phyloP scores from a whole-genome alignment of 2,888 invertebrate genomes.

The Apamea sordens region DNA sequence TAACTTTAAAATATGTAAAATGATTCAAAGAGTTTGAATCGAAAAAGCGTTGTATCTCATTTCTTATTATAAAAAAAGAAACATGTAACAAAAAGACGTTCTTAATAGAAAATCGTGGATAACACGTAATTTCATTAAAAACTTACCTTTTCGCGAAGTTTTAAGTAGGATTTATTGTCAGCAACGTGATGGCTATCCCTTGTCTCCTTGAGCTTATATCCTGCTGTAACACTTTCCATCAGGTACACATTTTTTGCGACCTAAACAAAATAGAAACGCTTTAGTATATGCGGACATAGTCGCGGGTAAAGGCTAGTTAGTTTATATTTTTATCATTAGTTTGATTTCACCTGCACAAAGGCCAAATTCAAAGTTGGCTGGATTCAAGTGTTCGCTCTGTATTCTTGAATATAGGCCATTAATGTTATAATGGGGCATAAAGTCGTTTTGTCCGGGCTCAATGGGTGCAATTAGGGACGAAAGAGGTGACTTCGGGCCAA shows the following conservation, averaged over 20 bases:
- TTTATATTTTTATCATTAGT: slow-evolving; percentile 1
- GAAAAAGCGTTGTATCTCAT: not conserved
- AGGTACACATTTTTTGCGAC: not conserved
- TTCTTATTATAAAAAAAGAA: not conserved
- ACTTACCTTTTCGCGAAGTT: not conserved
- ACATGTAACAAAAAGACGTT: not conserved
- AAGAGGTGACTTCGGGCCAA: slow-evolving; percentile 68
- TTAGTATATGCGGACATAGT: not conserved
- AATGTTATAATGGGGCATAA: slow-evolving; percentile 67
- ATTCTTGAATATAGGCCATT: slow-evolving; percentile 66
- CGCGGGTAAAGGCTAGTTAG: too few relatives aligned
- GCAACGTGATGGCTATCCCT: not conserved
- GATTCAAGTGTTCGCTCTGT: slow-evolving; percentile 33
- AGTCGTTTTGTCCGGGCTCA: slow-evolving; percentile 72
- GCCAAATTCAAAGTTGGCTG: slow-evolving; percentile 5
- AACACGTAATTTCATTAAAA: not conserved
- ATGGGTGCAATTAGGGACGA: slow-evolving; percentile 73
- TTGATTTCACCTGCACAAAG: slow-evolving; percentile 22
- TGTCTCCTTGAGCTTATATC: not conserved
- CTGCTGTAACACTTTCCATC: not conserved
- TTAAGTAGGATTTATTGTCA: not conserved
- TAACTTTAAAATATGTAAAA: not conserved
- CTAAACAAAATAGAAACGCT: not conserved
- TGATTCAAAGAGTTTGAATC: not conserved
- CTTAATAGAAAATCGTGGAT: not conserved